Evolutionary conservation across 2,888 invertebrate species (phyloP).

Genomic region (Cantharis rufa): DNA sequence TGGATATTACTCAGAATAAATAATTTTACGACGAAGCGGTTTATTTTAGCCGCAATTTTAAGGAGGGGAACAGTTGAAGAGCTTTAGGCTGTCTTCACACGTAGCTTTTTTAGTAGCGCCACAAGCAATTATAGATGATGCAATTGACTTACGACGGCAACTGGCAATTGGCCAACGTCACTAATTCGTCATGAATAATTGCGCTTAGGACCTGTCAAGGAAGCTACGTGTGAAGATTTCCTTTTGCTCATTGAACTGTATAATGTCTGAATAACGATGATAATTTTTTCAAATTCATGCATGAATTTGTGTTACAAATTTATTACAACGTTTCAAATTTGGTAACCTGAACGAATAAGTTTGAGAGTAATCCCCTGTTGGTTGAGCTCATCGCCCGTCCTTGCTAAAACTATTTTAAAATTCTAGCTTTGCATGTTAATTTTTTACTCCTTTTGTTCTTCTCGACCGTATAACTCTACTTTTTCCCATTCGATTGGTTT

Average conservation of each 20-base stretch:
- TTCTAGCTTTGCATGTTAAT: neutral
- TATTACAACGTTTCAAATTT: neutral
- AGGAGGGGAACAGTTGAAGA: neutral
- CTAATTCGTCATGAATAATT: no score
- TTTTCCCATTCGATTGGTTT: neutral
- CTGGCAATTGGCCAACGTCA: no score
- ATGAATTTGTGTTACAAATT: neutral
- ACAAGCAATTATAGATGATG: no score
- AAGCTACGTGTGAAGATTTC: no score
- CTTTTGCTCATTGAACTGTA: no score
- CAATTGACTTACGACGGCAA: no score
- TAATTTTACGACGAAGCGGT: neutral
- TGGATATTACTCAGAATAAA: neutral
- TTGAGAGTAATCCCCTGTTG: neutral
- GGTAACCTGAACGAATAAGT: neutral
- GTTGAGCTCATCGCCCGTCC: neutral
- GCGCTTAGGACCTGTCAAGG: no score
- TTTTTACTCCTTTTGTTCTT: neutral
- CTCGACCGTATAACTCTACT: neutral
- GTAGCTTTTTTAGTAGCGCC: no score
- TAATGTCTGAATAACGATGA: no score
- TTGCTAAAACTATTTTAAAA: neutral
- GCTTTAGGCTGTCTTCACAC: neutral
- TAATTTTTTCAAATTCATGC: neutral
- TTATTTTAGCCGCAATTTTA: neutral